These are phyloP conservation scores for Venturia canescens DNA, from an alignment of 1,140 invertebrate species.

Conservation along the genomic window DNA sequence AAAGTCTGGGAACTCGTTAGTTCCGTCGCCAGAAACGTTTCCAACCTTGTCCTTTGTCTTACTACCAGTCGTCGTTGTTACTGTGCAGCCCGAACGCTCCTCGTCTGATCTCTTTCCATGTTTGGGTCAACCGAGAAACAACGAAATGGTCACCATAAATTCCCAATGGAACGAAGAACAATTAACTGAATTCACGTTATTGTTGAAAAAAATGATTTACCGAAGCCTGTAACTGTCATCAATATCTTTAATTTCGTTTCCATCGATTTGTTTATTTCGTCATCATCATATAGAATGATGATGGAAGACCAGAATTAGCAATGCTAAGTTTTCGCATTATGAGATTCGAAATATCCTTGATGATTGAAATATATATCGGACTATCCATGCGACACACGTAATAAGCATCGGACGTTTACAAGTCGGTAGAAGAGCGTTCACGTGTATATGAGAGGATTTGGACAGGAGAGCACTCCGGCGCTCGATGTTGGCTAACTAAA, in stretches of 20 bases:
- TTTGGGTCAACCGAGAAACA: not conserved
- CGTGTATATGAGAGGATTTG: constrained; percentile 17
- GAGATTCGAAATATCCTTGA: not conserved
- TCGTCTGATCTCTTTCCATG: constrained; percentile 11
- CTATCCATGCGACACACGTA: not conserved
- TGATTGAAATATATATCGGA: not conserved
- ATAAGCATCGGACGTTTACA: not conserved
- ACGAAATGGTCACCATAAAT: not conserved
- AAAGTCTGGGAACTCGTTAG: constrained; percentile 16
- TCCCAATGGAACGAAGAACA: not conserved
- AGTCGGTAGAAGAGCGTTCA: constrained; percentile 20
- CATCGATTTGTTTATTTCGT: too few species aligned
- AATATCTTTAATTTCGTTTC: too few species aligned
- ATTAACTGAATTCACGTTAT: not conserved
- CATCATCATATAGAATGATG: too few species aligned
- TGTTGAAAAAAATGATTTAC: not conserved
- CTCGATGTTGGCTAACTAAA: constrained; percentile 55
- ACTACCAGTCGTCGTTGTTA: not conserved
- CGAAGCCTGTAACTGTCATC: not conserved
- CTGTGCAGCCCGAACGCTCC: not conserved
- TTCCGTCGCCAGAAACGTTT: not conserved
- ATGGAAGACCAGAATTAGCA: not conserved
- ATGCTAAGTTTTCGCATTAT: not conserved
- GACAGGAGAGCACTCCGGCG: constrained; percentile 48
- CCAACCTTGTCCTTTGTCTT: not conserved